phyloP scores from a whole-genome alignment of 2,797 vertebrate genomes.

The Poecilia wingei region DNA sequence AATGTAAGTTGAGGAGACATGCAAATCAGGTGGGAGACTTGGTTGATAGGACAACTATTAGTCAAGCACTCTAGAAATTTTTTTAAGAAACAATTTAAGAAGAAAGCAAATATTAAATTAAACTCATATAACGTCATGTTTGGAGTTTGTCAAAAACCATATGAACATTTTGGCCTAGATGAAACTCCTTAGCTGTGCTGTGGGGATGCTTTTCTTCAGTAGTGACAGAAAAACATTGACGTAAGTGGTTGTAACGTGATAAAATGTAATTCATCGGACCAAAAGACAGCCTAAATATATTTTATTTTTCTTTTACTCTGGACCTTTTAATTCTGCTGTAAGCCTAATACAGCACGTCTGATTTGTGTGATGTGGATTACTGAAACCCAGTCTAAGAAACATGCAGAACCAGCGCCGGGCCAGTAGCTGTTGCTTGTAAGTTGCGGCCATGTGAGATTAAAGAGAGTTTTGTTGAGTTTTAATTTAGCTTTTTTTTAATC shows the following conservation, averaged over 20 bases:
- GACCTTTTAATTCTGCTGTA: neutral
- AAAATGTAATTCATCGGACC: neutral
- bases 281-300: neutral
- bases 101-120: neutral
- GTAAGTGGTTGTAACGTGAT: neutral
- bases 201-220: neutral
- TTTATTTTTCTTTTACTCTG: neutral
- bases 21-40: neutral
- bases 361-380: neutral
- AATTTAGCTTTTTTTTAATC: neutral
- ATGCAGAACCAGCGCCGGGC: neutral
- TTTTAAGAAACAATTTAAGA: neutral
- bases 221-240: neutral
- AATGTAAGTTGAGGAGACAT: neutral
- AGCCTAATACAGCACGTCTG: neutral
- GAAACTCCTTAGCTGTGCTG: no score
- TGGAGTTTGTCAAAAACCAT: neutral
- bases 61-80: neutral
- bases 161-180: neutral
- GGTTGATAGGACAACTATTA: neutral
- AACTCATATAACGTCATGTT: neutral
- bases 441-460: neutral
- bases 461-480: neutral
- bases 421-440: neutral
- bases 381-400: constrained; percentile 9